Conservation (phyloP, 2,888 invertebrate species). For the Plagodis pulveraria region DNA sequence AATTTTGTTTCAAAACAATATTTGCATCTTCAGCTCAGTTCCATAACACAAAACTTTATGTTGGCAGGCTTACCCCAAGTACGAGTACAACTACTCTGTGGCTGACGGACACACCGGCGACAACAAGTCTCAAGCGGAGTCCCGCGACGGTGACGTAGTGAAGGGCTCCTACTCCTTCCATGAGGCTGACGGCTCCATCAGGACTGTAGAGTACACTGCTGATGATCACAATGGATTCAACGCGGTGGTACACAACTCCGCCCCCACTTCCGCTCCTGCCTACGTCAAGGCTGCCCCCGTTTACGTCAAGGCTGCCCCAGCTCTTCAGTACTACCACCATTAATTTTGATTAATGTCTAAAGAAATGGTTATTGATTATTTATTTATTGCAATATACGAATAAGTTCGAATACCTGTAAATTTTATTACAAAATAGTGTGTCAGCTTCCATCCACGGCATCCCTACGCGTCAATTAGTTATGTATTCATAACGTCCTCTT, state of each 20-base stretch:
- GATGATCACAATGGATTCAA: slow-evolving; percentile 81
- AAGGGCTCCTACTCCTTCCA: slow-evolving; percentile 82
- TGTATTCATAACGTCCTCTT: too few relatives aligned
- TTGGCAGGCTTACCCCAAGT: slow-evolving; percentile 70
- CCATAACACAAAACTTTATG: too few relatives aligned
- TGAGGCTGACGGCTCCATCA: slow-evolving; percentile 83
- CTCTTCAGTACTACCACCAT: slow-evolving; percentile 63
- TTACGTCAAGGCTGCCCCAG: slow-evolving; percentile 59
- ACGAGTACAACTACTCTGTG: slow-evolving; percentile 83
- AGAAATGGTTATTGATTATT: slow-evolving; percentile 47
- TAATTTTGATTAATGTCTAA: slow-evolving; percentile 36
- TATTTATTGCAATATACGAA: slow-evolving; percentile 56
- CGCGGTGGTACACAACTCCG: slow-evolving; percentile 68
- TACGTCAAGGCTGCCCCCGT: slow-evolving; percentile 58
- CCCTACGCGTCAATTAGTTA: too few relatives aligned
- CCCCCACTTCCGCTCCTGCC: slow-evolving; percentile 61
- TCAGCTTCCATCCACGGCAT: too few relatives aligned
- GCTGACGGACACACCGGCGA: slow-evolving; percentile 84
- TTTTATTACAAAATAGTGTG: too few relatives aligned
- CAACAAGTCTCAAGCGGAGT: slow-evolving; percentile 83
- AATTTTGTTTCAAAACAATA: background rate
- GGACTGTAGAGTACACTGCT: slow-evolving; percentile 83
- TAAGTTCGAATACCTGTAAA: slow-evolving; percentile 11
- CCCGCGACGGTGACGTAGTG: slow-evolving; percentile 81
- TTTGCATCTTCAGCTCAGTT: background rate